Base-by-base conservation (phyloP, 2,797 vertebrate genomes). In the Ctenosaura bakeri region DNA sequence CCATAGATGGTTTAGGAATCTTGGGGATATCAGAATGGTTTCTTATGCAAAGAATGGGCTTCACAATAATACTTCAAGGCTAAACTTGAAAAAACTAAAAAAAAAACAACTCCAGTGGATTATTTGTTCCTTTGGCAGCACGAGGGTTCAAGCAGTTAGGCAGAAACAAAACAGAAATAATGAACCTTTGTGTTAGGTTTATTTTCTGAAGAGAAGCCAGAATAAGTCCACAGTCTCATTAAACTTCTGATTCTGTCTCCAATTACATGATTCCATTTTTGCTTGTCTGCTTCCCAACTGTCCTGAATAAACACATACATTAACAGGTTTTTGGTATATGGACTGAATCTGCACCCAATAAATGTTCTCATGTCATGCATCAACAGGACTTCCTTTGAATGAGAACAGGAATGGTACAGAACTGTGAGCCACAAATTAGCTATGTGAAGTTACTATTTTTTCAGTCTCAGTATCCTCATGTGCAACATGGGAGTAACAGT, bases 191-290 rank as follows among this genome's bases (percentile, higher is more conserved):
- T 35, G 89, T 64, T 76, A 90, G 32, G 77, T 89, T 88, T 32
- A 91, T 85, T 89, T 78, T 85, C 77, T 76, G 38, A 13, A 54
- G 85, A 88, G 83, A 83, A 91, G 74, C 54, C 92, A 78, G 38
- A 92, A 64, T 0, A 0, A 38, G 73, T 90, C 83, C 78, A 88
- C 69, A 88, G 38, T 83, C 12, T 91, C 73, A 76, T 86, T 86
- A 35, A 1, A 35, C 29, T 80, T 90, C n/a, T 88, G 80, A 13
- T 66, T 56, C 77, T 81, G 29, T 24, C 54, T 64, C 6, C 66
- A 50, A 18, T 35, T 46, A 22, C 29, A 74, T 32, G 81, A 46
- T 50, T 32, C 5, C n/a, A 59, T 84, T 14, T 26, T 59, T 38
- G 14, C 16, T 80, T 50, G 9, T 52, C 46, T 59, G 50, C 35